A percentile compares a stretch with the other conserved stretches of the same genome.
These are phyloP conservation scores for Apis cerana DNA, from an alignment of 1,140 invertebrate genomes.

Conservation along the genomic window DNA sequence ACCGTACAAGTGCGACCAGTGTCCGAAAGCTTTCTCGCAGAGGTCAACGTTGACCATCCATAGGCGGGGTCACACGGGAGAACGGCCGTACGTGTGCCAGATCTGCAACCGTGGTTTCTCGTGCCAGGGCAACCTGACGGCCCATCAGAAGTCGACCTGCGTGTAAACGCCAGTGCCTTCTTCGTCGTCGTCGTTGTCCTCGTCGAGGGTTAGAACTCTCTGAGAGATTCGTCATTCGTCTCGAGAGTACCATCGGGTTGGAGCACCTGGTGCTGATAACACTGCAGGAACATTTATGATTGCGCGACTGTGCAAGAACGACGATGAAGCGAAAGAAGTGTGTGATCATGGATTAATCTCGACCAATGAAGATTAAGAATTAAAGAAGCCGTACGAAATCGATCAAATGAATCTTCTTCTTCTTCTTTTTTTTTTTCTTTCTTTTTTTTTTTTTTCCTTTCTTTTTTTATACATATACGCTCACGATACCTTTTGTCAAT, in stretches of 20 bases:
- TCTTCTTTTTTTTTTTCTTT: not conserved
- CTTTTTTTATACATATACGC: not conserved
- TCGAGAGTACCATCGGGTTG: no score
- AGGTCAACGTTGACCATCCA: conserved; percentile 80
- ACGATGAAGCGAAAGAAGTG: not conserved
- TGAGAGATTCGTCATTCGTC: no score
- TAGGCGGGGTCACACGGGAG: conserved; percentile 82
- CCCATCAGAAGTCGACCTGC: conserved; percentile 79
- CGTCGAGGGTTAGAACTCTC: no score
- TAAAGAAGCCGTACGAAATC: not conserved
- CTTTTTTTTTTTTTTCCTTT: not conserved
- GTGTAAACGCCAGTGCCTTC: conserved; percentile 66
- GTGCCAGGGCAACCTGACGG: conserved; percentile 80
- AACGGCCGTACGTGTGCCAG: conserved; percentile 80
- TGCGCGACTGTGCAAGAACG: no score
- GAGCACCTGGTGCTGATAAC: conserved; percentile 8
- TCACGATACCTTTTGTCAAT: not conserved
- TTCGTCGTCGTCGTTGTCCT: not conserved
- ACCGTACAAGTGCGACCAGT: conserved; percentile 82
- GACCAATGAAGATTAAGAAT: no score
- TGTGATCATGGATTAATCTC: no score
- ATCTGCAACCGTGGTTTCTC: conserved; percentile 80
- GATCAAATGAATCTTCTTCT: not conserved
- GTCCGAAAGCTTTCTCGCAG: conserved; percentile 80
- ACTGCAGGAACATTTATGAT: no score